A percentile compares a stretch with the other conserved stretches of the same genome.
phyloP scores from a whole-genome alignment of 2,113 vertebrate genomes.

The Tychaedon coryphoeus region DNA sequence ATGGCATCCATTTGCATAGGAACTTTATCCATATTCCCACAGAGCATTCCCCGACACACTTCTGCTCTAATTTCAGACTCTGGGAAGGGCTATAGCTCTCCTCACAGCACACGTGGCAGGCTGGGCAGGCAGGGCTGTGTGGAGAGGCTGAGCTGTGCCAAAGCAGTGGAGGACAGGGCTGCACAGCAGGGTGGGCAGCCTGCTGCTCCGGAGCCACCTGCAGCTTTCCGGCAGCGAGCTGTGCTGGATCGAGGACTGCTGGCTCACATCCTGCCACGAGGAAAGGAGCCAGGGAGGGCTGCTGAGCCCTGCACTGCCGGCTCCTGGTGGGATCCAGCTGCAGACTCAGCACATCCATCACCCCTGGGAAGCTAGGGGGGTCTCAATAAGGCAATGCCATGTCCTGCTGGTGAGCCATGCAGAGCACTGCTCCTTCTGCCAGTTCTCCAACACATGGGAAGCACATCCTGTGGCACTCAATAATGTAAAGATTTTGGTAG shows the following conservation, averaged over 20 bases:
- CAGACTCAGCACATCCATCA: background rate
- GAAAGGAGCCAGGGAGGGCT: background rate
- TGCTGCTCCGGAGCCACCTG: background rate
- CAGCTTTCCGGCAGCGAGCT: background rate
- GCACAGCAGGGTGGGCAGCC: background rate
- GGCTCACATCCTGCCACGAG: background rate
- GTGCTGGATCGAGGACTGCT: background rate
- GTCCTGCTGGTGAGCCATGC: background rate
- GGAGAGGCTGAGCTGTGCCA: background rate
- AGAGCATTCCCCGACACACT: background rate
- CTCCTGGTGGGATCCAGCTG: background rate
- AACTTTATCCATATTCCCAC: background rate
- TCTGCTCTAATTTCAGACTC: background rate
- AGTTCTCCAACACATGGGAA: background rate
- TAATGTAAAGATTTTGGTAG: rapidly evolving
- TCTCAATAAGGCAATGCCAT: background rate
- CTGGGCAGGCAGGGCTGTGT: background rate
- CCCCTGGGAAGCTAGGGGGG: background rate
- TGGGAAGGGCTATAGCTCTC: background rate
- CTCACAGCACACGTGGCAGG: background rate
- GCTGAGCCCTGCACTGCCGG: background rate
- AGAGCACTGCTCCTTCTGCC: background rate
- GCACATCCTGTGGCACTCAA: rapidly evolving
- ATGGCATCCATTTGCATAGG: background rate
- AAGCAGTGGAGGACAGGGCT: background rate